Evolutionary conservation across 2,113 vertebrate species (phyloP).

Genomic region (Mustela nigripes): DNA sequence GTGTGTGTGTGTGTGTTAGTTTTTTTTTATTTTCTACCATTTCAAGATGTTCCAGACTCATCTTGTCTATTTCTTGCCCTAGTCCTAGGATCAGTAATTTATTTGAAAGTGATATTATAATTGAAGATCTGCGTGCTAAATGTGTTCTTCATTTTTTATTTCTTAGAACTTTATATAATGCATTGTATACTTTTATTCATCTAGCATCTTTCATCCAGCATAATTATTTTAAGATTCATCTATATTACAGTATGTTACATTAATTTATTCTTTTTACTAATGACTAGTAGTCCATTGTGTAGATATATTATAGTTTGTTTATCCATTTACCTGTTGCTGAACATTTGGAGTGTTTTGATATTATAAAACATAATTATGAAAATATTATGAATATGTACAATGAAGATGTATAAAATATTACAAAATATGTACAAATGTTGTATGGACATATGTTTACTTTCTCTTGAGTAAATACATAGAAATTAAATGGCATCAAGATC

Average conservation of each 20-base stretch:
- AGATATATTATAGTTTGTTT: not conserved
- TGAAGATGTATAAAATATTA: not conserved
- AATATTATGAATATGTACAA: too few species aligned
- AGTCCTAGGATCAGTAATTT: not conserved
- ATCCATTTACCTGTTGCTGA: not conserved
- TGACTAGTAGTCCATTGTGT: not conserved
- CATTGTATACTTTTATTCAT: not conserved
- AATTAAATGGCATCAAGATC: not conserved
- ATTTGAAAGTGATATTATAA: not conserved
- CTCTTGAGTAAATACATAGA: not conserved
- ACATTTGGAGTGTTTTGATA: not conserved
- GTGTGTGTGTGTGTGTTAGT: not conserved
- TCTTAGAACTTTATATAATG: not conserved
- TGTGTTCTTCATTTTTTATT: not conserved
- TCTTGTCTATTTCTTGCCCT: not conserved
- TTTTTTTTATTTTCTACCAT: not conserved
- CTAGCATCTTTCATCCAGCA: not conserved
- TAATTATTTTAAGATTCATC: conserved; percentile 10
- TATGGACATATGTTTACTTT: not conserved
- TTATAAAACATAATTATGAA: not conserved
- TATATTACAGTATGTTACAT: not conserved
- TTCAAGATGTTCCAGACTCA: not conserved
- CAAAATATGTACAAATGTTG: not conserved
- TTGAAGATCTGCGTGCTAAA: not conserved
- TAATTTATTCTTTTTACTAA: not conserved